Base-by-base conservation (phyloP, 2,888 invertebrate species). In the Busseola fusca region DNA sequence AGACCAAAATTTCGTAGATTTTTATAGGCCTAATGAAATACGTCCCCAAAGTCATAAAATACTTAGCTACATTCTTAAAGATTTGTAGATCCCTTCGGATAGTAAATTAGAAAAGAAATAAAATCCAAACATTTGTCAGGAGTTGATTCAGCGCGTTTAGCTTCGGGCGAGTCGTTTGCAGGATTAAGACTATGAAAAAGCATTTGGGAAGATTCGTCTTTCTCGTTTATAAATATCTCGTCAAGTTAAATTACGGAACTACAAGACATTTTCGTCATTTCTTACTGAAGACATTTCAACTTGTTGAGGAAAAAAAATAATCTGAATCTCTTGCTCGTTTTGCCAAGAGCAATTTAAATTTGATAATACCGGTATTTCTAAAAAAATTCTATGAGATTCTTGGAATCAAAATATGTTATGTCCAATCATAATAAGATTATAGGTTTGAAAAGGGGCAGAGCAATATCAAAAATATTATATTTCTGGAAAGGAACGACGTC, bases 61-160 rank as follows among this genome's bases (percentile, higher is more conserved):
- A 83, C 69, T 58, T 58, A n/a, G 10, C n/a, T 50, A 70, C 69
- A 68, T 73, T 68, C 37, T 59, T 54, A 54, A 37, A 69, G 60
- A 70, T 72, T 57, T 34, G 65, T 65, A 56, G 72, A 72, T 64
- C 63, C 34, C 64, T 69, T n/a, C 12, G n/a, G 60, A 69, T 67
- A 72, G 66, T 70, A 69, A 70, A 72, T 81, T 79, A 75, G 81
- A 80, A 75, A 74, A 71, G 72, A 72, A 75, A 83, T 83, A 81
- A 83, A 80, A 59, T 70, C 73, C 66, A 45, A 65, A 63, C 63
- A 74, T 77, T 72, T 71, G 58, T 64, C 27, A 56, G 27, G 65
- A 80, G 72, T 68, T 60, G 64, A 73, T 74, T 81, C 67, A 74
- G 76, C 69, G 72, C 63, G 52, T 76, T 72, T 64, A 63, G 69